Conservation (phyloP, 2,797 vertebrate species). For the Cossypha heuglini region DNA sequence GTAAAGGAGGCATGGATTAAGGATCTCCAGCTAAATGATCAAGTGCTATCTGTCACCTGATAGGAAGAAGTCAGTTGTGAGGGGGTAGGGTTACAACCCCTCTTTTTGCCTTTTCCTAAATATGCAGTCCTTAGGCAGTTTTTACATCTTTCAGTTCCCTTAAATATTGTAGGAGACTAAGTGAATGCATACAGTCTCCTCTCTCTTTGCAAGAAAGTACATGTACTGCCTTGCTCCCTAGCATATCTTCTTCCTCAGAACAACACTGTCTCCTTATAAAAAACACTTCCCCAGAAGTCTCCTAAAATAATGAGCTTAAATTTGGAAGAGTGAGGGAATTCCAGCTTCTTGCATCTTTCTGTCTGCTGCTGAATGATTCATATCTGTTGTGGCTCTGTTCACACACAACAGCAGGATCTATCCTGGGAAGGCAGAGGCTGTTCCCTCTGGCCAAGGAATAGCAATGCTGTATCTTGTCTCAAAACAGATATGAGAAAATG, state of each 20-base stretch:
- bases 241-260: not conserved
- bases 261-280: not conserved
- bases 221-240: not conserved
- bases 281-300: not conserved
- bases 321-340: not conserved
- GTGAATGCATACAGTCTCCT: rapidly evolving
- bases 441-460: not conserved
- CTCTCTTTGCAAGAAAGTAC: not conserved
- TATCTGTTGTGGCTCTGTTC: not conserved
- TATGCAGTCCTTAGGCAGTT: not conserved
- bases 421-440: not conserved
- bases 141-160: not conserved
- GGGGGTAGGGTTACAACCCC: not conserved
- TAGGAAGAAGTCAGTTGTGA: not conserved
- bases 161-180: not conserved
- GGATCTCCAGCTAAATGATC: not conserved
- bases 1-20: rapidly evolving
- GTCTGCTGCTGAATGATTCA: rapidly evolving
- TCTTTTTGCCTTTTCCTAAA: not conserved
- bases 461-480: not conserved
- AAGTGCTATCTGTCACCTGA: not conserved
- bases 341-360: not conserved
- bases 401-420: not conserved
- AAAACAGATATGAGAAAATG: not conserved
- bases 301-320: not conserved